Base-by-base conservation (phyloP, 2,888 invertebrate genomes). In the Xylota segnis region DNA sequence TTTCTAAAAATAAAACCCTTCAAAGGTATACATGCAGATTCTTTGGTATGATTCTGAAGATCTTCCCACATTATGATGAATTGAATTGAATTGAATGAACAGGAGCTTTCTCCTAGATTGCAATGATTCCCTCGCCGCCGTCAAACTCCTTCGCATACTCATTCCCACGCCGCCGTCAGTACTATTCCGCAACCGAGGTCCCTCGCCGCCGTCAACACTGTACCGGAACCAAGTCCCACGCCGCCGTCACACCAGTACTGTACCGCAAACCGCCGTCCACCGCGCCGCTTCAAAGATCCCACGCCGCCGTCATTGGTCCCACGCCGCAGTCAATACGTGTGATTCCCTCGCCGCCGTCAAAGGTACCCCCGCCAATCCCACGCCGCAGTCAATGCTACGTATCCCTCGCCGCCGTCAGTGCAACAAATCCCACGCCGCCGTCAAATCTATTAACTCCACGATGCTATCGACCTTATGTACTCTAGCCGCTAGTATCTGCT, bases 401-500 rank as follows among this genome's bases (percentile, higher is more conserved):
- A 7, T 83, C 83, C 83, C 77, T 45, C 83, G 79, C 79, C 47
- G 79, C 79, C 27, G 79, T 79, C 79, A 72, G 0, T 43, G 9
- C 50, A 4, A 45, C 9, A 4, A 54, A 45, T 65, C 63, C 74
- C 56, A 56, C 59, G 72, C 61, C 59, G 81, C 56, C 47, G 65
- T 77, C 71, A 72, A 16, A 37, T 32, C 63, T 58, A 27, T 65
- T 16, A 63, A 12, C 37, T 37, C 10, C 37, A 10, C 4, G 10
- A 4, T 37, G 37, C 37, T 43, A 71, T 56, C 47, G 29, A 5
- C 5, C 14, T 32, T 12, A 12, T 6, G 34, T 27, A 34, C 18
- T 40, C n/a, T 0, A n/a, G 14, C 58, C 34, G 34, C 14, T 29
- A 45, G 54, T 27, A 32, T 10, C 29, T 61, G 61, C 56, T 61